Base-by-base conservation (phyloP, 64 coral and sea anemone species). In the Pocillopora damicornis region DNA sequence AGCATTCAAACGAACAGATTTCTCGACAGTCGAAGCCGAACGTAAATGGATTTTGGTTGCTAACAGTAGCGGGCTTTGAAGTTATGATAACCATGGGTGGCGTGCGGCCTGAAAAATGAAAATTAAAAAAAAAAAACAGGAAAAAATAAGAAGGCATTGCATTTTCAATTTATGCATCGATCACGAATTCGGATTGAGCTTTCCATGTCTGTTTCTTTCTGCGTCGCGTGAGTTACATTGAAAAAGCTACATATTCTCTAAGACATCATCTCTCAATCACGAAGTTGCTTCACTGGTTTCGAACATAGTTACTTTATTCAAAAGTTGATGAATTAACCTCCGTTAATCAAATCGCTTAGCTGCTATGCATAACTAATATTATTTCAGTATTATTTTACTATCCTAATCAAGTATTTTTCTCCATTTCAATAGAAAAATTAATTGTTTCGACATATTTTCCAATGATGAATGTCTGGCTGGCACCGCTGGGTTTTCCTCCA, bases 401-500 rank as follows among this genome's bases (percentile, higher is more conserved):
- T 45, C 42, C 6, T 45, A 45, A 2, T 58, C 16, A 3, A 10
- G 20, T 11, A n/a, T 26, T 11, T 11, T 10, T 71, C 20, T 23
- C n/a, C 25, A 23, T 1, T 71, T 23, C 67, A 71, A 11, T 71
- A 30, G 20, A 20, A 11, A 66, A 66, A 56, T 42, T 11, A 45
- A 45, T 2, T 2, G 42, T 45, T 45, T 45, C 42, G 17, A 75
- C 93, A 23, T 78, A 91, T 89, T 89, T 16, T 91, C 93, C 75
- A 83, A 86, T n/a, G n/a, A n/a, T n/a, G n/a, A n/a, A n/a, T n/a
- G n/a, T n/a, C n/a, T n/a, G n/a, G n/a, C n/a, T n/a, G n/a, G n/a
- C n/a, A n/a, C n/a, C 93, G 89, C 89, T 12, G 79, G 62, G 87
- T 95, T 95, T 61, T 86, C 93, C 17, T 79, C 86, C 30, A 76